Conservation (phyloP, 2,113 vertebrate species). For the Petrocephalus microphthalmus region DNA sequence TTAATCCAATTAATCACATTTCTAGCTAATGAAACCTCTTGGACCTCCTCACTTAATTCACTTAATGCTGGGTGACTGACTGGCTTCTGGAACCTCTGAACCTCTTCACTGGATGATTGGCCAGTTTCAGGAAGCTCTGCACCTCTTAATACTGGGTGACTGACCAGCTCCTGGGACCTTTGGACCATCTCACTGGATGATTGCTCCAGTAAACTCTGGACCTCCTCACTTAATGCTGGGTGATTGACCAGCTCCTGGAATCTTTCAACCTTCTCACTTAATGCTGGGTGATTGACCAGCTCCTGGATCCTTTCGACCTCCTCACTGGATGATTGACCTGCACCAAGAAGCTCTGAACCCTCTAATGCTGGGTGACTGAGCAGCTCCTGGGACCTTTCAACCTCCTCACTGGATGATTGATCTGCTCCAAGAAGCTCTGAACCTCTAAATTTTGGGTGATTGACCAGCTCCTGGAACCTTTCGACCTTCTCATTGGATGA, state of each 20-base stretch:
- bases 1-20: constrained; percentile 11
- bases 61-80: not conserved
- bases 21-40: constrained; percentile 19
- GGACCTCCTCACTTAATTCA: constrained; percentile 4
- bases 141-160: not conserved
- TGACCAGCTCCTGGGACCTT: not conserved
- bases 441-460: not conserved
- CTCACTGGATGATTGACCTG: not conserved
- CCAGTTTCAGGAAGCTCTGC: not conserved
- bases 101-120: not conserved
- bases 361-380: too few relatives aligned
- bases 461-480: not conserved
- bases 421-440: not conserved
- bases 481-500: not conserved
- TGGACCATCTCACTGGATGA: constrained; percentile 6
- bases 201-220: not conserved
- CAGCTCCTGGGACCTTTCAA: too few relatives aligned
- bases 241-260: not conserved
- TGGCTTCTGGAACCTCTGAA: not conserved
- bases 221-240: constrained; percentile 4
- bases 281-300: not conserved
- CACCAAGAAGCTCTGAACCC: not conserved
- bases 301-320: not conserved
- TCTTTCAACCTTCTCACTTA: not conserved
- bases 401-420: too few relatives aligned